phyloP scores from a whole-genome alignment of 2,888 invertebrate species.

The Drosophila melanocephala region DNA sequence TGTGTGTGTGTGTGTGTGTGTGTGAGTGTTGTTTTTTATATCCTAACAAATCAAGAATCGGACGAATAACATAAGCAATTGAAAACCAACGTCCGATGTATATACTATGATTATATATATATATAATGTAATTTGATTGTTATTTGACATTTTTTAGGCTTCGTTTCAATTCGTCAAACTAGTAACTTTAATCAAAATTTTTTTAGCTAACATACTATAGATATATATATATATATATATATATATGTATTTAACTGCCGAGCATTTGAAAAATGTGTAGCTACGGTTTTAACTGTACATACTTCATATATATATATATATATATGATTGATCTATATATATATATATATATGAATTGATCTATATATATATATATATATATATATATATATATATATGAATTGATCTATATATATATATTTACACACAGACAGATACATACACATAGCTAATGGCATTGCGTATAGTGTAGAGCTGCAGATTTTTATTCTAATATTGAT shows the following conservation, averaged over 20 bases:
- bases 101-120: constrained; percentile 4
- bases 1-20: neutral
- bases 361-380: neutral
- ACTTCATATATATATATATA: constrained; percentile 3
- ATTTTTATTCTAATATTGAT: constrained; percentile 16
- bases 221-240: constrained; percentile 15
- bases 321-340: neutral
- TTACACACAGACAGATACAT: constrained; percentile 15
- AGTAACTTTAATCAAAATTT: constrained; percentile 49
- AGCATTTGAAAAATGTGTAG: constrained; percentile 22
- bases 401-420: neutral
- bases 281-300: constrained; percentile 29
- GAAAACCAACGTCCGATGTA: constrained; percentile 7
- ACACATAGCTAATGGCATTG: constrained; percentile 15
- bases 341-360: neutral
- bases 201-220: constrained; percentile 12
- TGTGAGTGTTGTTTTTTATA: constrained; percentile 1
- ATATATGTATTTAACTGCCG: constrained; percentile 13
- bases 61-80: constrained; percentile 38
- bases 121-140: constrained; percentile 12
- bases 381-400: constrained; percentile 5
- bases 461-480: constrained; percentile 10
- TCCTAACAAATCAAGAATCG: constrained; percentile 29
- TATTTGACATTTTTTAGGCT: constrained; percentile 13
- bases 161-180: constrained; percentile 30